Percentiles rank a stretch among this genome's conserved stretches.
Conservation (phyloP, 2,888 invertebrate species). For the Drosophila differens region DNA sequence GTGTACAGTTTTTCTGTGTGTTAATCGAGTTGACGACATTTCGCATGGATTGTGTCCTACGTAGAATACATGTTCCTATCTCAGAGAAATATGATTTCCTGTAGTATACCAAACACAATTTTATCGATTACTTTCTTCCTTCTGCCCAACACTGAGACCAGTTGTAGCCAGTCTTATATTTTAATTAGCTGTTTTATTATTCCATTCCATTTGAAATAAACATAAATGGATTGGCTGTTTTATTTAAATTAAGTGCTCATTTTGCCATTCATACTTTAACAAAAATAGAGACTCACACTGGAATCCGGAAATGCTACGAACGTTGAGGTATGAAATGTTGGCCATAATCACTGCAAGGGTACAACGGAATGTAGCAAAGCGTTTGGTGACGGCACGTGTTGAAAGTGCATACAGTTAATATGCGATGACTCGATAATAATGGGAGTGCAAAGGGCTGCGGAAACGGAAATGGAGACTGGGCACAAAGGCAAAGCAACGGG, state of each 20-base stretch:
- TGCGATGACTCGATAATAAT: slow-evolving; percentile 22
- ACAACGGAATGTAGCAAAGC: neutral
- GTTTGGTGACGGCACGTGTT: slow-evolving; percentile 6
- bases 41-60: neutral
- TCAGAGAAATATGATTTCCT: neutral
- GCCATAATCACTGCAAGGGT: neutral
- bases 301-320: too few relatives aligned
- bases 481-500: slow-evolving; percentile 45
- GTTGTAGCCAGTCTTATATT: neutral
- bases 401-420: slow-evolving; percentile 19
- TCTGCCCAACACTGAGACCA: neutral
- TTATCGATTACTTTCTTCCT: neutral
- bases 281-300: too few relatives aligned
- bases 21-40: slow-evolving; percentile 61
- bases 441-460: slow-evolving; percentile 29
- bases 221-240: neutral
- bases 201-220: neutral
- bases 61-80: neutral
- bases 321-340: neutral
- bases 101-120: neutral
- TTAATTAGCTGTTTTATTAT: neutral
- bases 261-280: too few relatives aligned
- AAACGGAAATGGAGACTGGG: slow-evolving; percentile 40
- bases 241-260: too few relatives aligned
- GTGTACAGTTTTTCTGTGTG: slow-evolving; percentile 56